Conservation (phyloP, 2,888 invertebrate species). For the Ectobius pallidus region DNA sequence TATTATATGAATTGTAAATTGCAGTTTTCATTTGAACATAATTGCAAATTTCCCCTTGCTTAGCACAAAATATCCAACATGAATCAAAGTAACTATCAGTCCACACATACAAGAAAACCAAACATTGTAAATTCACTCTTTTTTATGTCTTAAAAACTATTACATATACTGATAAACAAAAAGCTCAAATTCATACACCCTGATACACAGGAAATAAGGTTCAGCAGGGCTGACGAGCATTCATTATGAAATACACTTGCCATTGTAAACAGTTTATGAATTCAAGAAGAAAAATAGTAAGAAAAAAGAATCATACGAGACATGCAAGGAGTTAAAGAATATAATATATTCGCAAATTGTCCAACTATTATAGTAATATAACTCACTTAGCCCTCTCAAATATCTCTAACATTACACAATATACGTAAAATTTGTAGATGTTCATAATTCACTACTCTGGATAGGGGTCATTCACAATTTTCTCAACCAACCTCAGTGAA, state of each 20-base stretch:
- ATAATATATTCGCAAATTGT: constrained; percentile 12
- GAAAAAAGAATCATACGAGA: constrained; percentile 16
- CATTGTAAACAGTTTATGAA: constrained; percentile 1
- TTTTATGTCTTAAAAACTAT: constrained; percentile 3
- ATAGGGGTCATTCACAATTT: constrained; percentile 28
- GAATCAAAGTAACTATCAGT: not conserved
- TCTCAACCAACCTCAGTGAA: constrained; percentile 37
- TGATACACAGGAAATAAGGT: not conserved
- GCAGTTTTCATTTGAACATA: not conserved
- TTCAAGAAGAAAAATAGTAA: constrained; percentile 4
- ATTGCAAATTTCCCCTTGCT: not conserved
- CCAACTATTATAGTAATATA: constrained; percentile 22
- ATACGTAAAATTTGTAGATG: constrained; percentile 28
- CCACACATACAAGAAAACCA: not conserved
- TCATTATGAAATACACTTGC: constrained; percentile 12
- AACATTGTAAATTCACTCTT: not conserved
- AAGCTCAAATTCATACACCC: not conserved
- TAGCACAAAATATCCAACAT: not conserved
- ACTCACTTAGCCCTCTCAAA: constrained; percentile 26
- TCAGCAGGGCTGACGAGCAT: constrained; percentile 16
- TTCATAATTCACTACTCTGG: constrained; percentile 25
- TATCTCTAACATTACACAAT: constrained; percentile 7
- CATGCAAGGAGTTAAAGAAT: constrained; percentile 19
- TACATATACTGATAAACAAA: constrained; percentile 1
- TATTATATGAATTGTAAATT: not conserved